Evolutionary conservation across 2,888 invertebrate genomes (phyloP), one percentile per base, ranked within the genome.

Genomic region (Branchinecta sandiegonensis): DNA sequence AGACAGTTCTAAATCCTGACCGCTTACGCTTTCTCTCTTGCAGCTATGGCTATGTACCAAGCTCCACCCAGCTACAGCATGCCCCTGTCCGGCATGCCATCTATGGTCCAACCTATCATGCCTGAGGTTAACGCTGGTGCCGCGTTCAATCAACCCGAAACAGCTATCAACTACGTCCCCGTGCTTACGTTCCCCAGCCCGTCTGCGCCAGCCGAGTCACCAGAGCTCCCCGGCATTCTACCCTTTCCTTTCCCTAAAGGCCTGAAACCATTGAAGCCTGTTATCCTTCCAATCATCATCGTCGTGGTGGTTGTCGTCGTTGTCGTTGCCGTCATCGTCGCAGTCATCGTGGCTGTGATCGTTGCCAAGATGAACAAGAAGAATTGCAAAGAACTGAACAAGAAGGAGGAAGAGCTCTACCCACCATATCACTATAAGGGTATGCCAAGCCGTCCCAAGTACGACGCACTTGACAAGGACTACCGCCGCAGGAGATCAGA

Each of bases 271-370:
- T 23, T 69, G 6, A 12, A 48, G 12, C 68, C 67, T 48, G 56
- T 69, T 23, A 46, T 56, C 47, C n/a, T 65, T 23, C 68, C 66
- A 17, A 47, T 48, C 17, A 12, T 46, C 13, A 11, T 68, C n/a
- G 46, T 66, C 11, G 14, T 68, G n/a, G 48, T 68, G 17, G 69
- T 69, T 48, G 68, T 68, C n/a, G 67, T 66, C 14, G 65, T 69
- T 13, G 66, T 69, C 1, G 66, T 47, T 46, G 68, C 64, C 9
- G 47, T 67, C 11, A 56, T 56, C 37, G 37, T 66, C 8, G 12
- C 46, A 66, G 23, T 46, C n/a, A 17, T 66, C 14, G 46, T 66
- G 1, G 46, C 47, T 47, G 7, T 23, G 13, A 14, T 66, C 47
- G 47, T 46, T 13, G 23, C 13, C 13, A 12, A 17, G 46, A 46